Percentiles rank a stretch among this genome's conserved stretches.
Conservation (phyloP, 2,113 vertebrate species). For the Carettochelys insculpta region DNA sequence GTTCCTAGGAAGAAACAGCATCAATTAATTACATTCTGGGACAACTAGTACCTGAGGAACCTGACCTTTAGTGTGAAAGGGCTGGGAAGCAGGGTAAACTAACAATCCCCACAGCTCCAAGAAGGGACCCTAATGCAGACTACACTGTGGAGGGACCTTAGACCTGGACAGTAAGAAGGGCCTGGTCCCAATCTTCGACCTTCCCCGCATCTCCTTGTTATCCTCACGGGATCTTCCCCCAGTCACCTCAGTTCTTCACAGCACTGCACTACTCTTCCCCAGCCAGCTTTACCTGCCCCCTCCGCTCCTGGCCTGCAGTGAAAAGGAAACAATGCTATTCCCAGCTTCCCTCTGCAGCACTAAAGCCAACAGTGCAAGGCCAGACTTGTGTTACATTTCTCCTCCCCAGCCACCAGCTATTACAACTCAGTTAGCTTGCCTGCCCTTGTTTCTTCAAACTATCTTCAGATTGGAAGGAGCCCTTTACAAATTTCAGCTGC, state of each 20-base stretch:
- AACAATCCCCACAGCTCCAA: background rate
- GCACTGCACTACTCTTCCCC: background rate
- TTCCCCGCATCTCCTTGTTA: background rate
- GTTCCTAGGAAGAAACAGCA: background rate
- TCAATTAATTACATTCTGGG: rapidly evolving
- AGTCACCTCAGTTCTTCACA: constrained; percentile 29
- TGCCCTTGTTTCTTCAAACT: background rate
- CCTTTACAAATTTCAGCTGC: background rate
- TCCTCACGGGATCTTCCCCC: constrained; percentile 18
- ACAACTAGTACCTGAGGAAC: background rate
- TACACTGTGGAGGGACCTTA: background rate
- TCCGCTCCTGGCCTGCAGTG: background rate
- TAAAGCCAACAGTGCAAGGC: background rate
- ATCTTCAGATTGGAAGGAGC: background rate
- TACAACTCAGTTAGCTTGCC: background rate
- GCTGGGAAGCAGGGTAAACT: background rate
- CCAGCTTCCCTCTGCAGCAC: background rate
- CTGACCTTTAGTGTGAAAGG: background rate
- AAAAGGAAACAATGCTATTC: background rate
- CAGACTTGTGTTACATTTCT: background rate
- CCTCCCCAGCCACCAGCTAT: background rate
- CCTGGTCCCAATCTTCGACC: background rate
- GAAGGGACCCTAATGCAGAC: background rate
- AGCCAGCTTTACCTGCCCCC: background rate
- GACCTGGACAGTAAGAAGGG: background rate